These are phyloP conservation scores for Aspidiotus rigidus DNA, from an alignment of 2,888 invertebrate genomes.

Conservation along the genomic window DNA sequence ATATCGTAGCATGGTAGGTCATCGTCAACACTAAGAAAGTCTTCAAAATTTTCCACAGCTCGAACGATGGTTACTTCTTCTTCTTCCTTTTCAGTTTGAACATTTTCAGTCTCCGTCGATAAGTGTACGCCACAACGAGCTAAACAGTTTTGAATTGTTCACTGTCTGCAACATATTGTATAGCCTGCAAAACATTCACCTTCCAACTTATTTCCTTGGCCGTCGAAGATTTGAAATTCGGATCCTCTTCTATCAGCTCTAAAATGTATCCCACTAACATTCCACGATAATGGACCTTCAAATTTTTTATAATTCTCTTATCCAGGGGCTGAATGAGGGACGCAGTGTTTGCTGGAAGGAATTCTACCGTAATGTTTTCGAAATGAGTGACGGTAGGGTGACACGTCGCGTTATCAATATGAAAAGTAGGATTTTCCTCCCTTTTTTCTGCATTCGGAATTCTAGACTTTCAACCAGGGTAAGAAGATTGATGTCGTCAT, in stretches of 20 bases:
- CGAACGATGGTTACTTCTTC: background rate
- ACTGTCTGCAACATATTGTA: background rate
- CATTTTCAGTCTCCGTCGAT: background rate
- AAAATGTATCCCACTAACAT: background rate
- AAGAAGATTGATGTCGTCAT: background rate
- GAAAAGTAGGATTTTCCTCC: background rate
- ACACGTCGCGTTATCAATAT: background rate
- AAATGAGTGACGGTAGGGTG: background rate
- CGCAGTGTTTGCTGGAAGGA: background rate
- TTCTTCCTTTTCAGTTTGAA: background rate
- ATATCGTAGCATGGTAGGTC: background rate
- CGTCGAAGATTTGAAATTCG: background rate
- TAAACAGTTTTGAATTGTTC: background rate
- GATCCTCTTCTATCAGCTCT: too few relatives aligned
- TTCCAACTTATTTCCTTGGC: background rate
- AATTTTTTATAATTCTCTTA: background rate
- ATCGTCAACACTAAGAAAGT: background rate
- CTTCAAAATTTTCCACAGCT: background rate
- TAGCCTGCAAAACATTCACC: background rate
- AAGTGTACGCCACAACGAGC: background rate
- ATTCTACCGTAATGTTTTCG: background rate
- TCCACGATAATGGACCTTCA: background rate
- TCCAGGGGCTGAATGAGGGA: background rate
- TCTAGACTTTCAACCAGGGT: background rate
- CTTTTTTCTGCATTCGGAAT: background rate